Conservation (phyloP, 2,888 invertebrate genomes). For the Eurois occulta region DNA sequence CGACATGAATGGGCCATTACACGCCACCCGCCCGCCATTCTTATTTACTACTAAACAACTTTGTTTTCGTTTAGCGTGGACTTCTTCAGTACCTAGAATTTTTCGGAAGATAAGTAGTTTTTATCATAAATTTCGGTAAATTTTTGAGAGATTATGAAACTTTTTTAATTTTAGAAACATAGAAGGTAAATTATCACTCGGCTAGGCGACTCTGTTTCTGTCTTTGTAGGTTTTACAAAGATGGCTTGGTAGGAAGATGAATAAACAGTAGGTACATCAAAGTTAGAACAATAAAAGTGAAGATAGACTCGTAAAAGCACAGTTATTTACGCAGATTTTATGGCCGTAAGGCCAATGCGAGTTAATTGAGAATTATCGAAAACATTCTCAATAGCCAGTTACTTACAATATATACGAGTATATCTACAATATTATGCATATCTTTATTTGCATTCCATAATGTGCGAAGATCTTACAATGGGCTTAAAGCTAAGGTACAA, state of each 20-base stretch:
- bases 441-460: no score
- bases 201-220: not conserved
- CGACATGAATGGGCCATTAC: slow-evolving; percentile 80
- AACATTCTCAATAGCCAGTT: not conserved
- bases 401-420: not conserved
- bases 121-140: not conserved
- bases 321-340: slow-evolving; percentile 27
- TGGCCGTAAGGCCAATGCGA: not conserved
- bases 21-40: slow-evolving; percentile 77
- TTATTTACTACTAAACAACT: slow-evolving; percentile 82
- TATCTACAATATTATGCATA: no score
- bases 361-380: slow-evolving; percentile 18
- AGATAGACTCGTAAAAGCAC: slow-evolving; percentile 18
- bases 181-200: not conserved
- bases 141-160: not conserved
- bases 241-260: not conserved
- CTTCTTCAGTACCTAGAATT: slow-evolving; percentile 57
- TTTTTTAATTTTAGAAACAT: not conserved
- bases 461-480: no score
- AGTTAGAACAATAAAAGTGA: slow-evolving; percentile 20
- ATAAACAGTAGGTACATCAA: not conserved
- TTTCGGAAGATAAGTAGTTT: slow-evolving; percentile 9
- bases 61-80: slow-evolving; percentile 71
- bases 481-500: no score
- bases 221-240: not conserved